Evolutionary conservation across 2,888 invertebrate genomes (phyloP).

Genomic region (Portevinia maculata): DNA sequence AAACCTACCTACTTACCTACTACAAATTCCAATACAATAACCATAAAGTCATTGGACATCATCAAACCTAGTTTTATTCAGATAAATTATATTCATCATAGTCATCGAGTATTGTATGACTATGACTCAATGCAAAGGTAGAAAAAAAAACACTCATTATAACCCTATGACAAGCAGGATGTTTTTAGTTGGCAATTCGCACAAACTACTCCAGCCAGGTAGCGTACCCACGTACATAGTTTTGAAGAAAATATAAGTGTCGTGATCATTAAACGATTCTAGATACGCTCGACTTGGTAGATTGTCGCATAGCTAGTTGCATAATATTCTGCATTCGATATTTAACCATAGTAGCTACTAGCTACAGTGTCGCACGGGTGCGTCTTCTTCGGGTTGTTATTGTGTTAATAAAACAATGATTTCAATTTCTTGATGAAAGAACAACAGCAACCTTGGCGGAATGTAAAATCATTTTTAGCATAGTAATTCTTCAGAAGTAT

Average conservation of each 20-base stretch:
- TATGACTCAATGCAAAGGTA: conserved; percentile 34
- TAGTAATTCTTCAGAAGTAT: conserved; percentile 33
- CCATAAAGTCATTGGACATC: conserved; percentile 23
- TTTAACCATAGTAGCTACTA: background rate
- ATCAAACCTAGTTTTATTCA: background rate
- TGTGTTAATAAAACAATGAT: background rate
- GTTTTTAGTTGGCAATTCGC: conserved; percentile 56
- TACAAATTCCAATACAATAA: conserved; percentile 37
- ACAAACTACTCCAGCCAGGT: conserved; percentile 35
- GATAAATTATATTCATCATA: conserved; percentile 13
- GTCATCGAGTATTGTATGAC: background rate
- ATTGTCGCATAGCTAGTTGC: conserved; percentile 63
- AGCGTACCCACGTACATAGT: background rate
- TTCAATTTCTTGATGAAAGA: conserved; percentile 55
- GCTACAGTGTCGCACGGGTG: background rate
- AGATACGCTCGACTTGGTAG: conserved; percentile 51
- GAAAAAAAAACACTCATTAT: conserved; percentile 63
- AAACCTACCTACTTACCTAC: conserved; percentile 32
- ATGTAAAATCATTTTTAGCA: conserved; percentile 61
- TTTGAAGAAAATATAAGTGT: conserved; percentile 1
- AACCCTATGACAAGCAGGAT: conserved; percentile 68
- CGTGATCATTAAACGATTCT: conserved; percentile 45
- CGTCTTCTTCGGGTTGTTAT: conserved; percentile 28
- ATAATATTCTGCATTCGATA: conserved; percentile 47
- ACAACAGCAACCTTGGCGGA: conserved; percentile 69